Conservation (phyloP, 2,888 invertebrate species). For the Pollenia labialis region DNA sequence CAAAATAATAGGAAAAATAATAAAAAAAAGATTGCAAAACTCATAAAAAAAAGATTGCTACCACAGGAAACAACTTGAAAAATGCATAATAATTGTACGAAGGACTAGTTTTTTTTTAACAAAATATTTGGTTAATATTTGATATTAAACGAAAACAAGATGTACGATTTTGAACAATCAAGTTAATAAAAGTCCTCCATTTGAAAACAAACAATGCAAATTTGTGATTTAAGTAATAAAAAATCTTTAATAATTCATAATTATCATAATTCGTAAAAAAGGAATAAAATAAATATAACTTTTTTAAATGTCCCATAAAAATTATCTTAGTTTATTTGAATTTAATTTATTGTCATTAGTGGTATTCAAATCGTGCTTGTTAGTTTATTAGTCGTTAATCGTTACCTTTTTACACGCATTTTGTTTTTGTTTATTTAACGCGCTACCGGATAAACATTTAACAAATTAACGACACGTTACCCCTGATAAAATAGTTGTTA, state of each 20-base stretch:
- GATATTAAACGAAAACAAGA: constrained; percentile 24
- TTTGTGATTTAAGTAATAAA: constrained; percentile 36
- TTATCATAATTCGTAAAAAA: neutral
- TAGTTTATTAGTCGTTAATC: too few relatives aligned
- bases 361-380: too few relatives aligned
- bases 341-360: too few relatives aligned
- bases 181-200: neutral
- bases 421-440: too few relatives aligned
- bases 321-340: too few relatives aligned
- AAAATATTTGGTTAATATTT: constrained; percentile 9
- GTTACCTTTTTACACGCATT: too few relatives aligned
- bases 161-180: constrained; percentile 11
- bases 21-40: constrained; percentile 16
- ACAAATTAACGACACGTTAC: too few relatives aligned
- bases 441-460: too few relatives aligned
- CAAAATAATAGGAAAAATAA: neutral
- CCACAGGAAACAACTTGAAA: constrained; percentile 42
- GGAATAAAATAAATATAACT: neutral
- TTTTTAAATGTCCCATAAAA: neutral
- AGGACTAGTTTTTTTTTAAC: neutral
- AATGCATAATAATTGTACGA: constrained; percentile 29
- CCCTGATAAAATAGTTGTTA: too few relatives aligned
- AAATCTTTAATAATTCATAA: constrained; percentile 18
- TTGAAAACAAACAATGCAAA: constrained; percentile 10
- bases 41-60: constrained; percentile 1